Evolutionary conservation across 2,888 invertebrate genomes (phyloP).

Genomic region (Synergus laeviventris): DNA sequence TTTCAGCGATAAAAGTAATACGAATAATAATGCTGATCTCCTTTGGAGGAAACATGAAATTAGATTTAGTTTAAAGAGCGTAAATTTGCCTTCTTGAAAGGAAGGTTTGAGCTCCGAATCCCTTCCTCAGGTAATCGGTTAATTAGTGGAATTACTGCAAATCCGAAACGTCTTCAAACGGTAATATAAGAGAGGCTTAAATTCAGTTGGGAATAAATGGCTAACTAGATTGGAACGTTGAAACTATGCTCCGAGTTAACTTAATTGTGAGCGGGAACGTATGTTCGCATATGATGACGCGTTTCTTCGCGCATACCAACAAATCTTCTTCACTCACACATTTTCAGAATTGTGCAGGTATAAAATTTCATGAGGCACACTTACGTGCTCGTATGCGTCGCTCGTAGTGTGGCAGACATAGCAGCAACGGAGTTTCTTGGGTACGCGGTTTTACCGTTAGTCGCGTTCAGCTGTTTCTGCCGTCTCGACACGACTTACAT

Average conservation of each 20-base stretch:
- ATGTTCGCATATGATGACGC: constrained; percentile 45
- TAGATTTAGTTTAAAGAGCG: neutral
- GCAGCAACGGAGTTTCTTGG: constrained; percentile 69
- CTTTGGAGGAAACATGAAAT: neutral
- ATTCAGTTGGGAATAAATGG: constrained; percentile 48
- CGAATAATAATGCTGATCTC: neutral
- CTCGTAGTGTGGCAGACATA: constrained; percentile 55
- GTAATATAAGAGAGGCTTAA: constrained; percentile 44
- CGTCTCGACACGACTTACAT: constrained; percentile 43
- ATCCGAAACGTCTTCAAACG: neutral
- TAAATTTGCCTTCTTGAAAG: neutral
- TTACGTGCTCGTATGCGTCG: constrained; percentile 57
- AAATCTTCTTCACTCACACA: constrained; percentile 38
- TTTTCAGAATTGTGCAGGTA: constrained; percentile 42
- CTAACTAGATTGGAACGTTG: constrained; percentile 53
- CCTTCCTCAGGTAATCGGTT: constrained; percentile 3
- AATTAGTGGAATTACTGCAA: constrained; percentile 13
- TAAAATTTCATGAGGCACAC: constrained; percentile 52
- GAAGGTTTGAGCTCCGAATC: neutral
- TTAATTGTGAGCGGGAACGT: constrained; percentile 50
- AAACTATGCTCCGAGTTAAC: constrained; percentile 50
- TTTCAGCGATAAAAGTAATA: neutral
- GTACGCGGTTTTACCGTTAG: constrained; percentile 72
- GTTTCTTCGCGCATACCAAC: constrained; percentile 34
- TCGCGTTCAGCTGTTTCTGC: constrained; percentile 50